Base-by-base conservation (phyloP, 2,888 invertebrate genomes). In the Sisyra terminalis region DNA sequence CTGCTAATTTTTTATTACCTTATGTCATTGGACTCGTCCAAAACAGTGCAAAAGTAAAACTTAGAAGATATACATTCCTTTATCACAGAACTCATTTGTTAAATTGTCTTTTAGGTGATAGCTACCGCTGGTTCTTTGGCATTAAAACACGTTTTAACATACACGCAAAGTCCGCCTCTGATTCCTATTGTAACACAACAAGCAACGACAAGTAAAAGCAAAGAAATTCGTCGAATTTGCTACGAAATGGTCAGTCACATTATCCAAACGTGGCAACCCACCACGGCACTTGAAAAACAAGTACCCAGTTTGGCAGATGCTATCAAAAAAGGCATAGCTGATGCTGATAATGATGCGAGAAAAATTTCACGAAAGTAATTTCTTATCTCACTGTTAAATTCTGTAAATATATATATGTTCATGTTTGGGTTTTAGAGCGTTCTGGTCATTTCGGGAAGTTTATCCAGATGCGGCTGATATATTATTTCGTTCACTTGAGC, bases 341-440 rank as follows among this genome's bases (percentile, higher is more conserved):
- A 98, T 69, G 94, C 97, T 0, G 97, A 98, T 63, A 75, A 83
- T 18, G 85, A 85, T 41, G 92, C 94, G 0, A 66, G 97, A 50
- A 78, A 77, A 8, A 73, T 73, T 53, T 81, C 86, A 1, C 71
- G 93, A 55, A 83, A 78, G 88, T 90, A 60, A 61, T 67, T 57
- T n/a, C n/a, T n/a, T n/a, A n/a, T n/a, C n/a, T n/a, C n/a, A n/a
- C n/a, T n/a, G n/a, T n/a, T n/a, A n/a, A n/a, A n/a, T n/a, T n/a
- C n/a, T n/a, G n/a, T n/a, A n/a, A n/a, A n/a, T n/a, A n/a, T n/a
- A n/a, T n/a, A n/a, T n/a, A n/a, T n/a, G n/a, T n/a, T n/a, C 44
- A 14, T 3, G 15, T 36, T 39, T 29, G 45, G 47, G 48, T 51
- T 57, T 45, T 58, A 87, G 89, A 56, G 87, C 90, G n/a, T 96